Base-by-base conservation (phyloP, 2,888 invertebrate genomes). In the Rapana venosa region DNA sequence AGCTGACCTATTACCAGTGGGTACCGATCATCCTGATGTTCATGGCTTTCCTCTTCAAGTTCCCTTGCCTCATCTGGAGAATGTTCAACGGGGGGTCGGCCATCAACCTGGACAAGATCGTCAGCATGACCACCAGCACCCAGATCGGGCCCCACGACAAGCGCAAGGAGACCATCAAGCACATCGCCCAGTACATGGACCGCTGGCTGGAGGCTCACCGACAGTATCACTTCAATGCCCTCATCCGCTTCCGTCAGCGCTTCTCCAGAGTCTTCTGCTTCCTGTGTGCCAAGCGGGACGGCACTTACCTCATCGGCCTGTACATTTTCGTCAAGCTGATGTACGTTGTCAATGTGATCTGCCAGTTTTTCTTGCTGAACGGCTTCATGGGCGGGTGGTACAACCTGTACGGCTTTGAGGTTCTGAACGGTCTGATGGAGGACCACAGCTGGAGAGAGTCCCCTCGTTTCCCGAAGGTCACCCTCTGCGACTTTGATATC, bases 1-100 rank as follows among this genome's bases (percentile, higher is more conserved):
- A 95, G 91, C 92, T 95, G 58, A 94, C 94, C 88, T 95, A 95
- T 92, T 95, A 95, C 93, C 95, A 95, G 92, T 95, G 95, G 96
- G 95, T 96, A 92, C 96, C 96, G 91, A 94, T 96, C 93, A 95
- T 96, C 88, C 95, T 96, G 30, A 96, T 96, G 74, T 94, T 96
- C 89, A 96, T 96, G 95, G 96, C 96, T 20, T 96, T 96, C 90
- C 93, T 96, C 61, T 96, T 97, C 94, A 96, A 96, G 93, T 93
- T 96, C 79, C 96, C 96, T 6, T 95, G 96, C 70, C 94, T 96
- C 70, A 90, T 96, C 30, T 96, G 96, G 96, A 93, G 96, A 66
- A 94, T 96, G 90, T 94, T 96, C 90, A 94, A 93, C 84, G 93
- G 94, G 22, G 92, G 92, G n/a, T 94, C 94, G 47, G 95, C 95